phyloP scores from a whole-genome alignment of 2,797 vertebrate genomes.

The Poeciliopsis turneri region DNA sequence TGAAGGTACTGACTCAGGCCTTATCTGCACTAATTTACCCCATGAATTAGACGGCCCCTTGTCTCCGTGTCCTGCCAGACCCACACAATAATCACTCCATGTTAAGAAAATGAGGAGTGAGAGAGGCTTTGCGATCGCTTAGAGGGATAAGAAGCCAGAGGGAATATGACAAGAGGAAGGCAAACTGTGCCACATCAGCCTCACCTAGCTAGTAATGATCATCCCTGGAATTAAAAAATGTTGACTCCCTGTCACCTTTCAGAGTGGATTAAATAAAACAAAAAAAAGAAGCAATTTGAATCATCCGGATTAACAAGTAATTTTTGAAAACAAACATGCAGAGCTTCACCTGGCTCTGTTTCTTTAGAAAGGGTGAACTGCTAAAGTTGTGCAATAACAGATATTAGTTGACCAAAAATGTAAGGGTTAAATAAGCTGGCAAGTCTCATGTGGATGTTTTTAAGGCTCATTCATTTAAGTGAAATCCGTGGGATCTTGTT shows the following conservation, averaged over 20 bases:
- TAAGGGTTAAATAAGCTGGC: constrained; percentile 42
- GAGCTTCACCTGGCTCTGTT: constrained; percentile 30
- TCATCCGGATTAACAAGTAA: constrained; percentile 61
- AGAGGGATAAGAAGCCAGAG: constrained; percentile 52
- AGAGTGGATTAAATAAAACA: constrained; percentile 66
- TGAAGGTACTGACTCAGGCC: constrained; percentile 78
- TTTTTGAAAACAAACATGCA: constrained; percentile 57
- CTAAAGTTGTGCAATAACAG: constrained; percentile 36
- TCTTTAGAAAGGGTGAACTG: constrained; percentile 27
- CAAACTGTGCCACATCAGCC: constrained; percentile 49
- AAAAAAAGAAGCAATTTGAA: constrained; percentile 59
- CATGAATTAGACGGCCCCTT: constrained; percentile 71
- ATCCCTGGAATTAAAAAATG: constrained; percentile 51
- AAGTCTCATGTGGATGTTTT: constrained; percentile 11
- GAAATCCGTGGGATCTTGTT: background rate
- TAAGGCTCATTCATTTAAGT: background rate
- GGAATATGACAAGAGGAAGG: constrained; percentile 39
- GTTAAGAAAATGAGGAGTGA: constrained; percentile 71
- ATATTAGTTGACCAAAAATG: constrained; percentile 19
- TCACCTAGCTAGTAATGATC: constrained; percentile 55
- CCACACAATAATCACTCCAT: constrained; percentile 63
- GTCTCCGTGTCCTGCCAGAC: constrained; percentile 71
- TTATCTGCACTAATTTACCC: constrained; percentile 84
- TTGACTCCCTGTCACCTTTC: constrained; percentile 66
- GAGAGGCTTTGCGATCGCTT: constrained; percentile 63